Base-by-base conservation (phyloP, 2,113 vertebrate species). In the Irena cyanogastra region DNA sequence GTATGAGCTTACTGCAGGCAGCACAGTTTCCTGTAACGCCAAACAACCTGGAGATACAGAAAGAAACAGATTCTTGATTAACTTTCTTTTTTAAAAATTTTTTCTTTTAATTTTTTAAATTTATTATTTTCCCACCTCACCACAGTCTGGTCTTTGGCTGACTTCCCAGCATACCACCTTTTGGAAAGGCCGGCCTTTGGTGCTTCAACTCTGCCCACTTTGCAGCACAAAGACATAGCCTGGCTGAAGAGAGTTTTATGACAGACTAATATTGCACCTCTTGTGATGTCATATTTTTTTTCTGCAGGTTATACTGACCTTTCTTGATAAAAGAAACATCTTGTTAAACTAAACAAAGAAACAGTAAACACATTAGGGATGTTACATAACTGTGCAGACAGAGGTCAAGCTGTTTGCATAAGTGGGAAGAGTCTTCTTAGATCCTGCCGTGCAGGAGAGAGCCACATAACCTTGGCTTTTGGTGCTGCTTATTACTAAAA, bases 11-110 rank as follows among this genome's bases (percentile, higher is more conserved):
- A 96, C 99, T 99, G 97, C 99, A 99, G 90, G 99, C 99, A 17
- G 99, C 99, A 14, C 99, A 99, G 98, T 99, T 99, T 88, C 99
- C 99, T 7, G 99, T 99, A 54, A 99, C 99, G 1, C 99, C 99
- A 33, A 99, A 99, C 96, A 99, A 98, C 98, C 99, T 99, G 97
- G 44, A 77, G 53, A 81, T 61, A 89, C 49, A 96, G 52, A 91
- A 93, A 94, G 64, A 93, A 71, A 93, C 31, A 64, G 5, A 74
- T 52, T 82, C 50, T 77, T 87, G 28, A 78, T 39, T n/a, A 23
- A 13, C 8, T 35, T 42, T 20, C 7, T 39, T 53, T 30, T 19
- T 27, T 27, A 6, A n/a, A 33, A n/a, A n/a, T n/a, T n/a, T n/a
- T n/a, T n/a, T n/a, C n/a, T n/a, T n/a, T n/a, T n/a, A n/a, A n/a